A percentile compares a stretch with the other conserved stretches of the same genome.
phyloP scores from a whole-genome alignment of 2,113 vertebrate genomes.

The Myrmecophaga tridactyla region DNA sequence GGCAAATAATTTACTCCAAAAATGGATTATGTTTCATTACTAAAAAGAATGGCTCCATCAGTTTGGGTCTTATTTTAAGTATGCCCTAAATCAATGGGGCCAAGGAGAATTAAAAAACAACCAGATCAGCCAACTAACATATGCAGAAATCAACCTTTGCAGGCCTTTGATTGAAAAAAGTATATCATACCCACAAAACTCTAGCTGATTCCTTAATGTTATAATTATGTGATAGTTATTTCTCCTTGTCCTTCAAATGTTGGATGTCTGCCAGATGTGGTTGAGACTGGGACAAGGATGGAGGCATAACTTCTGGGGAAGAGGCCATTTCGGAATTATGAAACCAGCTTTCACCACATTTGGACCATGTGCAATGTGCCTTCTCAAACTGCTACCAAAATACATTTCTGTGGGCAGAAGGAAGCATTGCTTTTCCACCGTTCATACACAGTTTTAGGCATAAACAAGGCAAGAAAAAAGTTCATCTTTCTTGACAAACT shows the following conservation, averaged over 20 bases:
- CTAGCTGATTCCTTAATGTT: conserved; percentile 9
- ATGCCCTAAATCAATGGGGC: neutral
- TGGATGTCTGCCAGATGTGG: neutral
- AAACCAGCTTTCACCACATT: conserved; percentile 26
- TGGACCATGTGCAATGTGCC: neutral
- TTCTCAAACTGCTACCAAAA: neutral
- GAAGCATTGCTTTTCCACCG: neutral
- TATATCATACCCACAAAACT: conserved; percentile 27
- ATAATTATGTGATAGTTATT: neutral
- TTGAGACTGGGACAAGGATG: neutral
- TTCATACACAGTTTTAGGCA: neutral
- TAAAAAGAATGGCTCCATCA: neutral
- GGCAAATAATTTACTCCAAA: neutral
- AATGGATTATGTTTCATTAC: neutral
- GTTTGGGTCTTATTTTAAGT: conserved; percentile 8
- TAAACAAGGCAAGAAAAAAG: conserved; percentile 6
- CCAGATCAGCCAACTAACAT: neutral
- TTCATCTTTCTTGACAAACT: neutral
- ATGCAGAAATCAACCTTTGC: neutral
- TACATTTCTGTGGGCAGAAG: neutral
- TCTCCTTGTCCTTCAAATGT: neutral
- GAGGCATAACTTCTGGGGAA: neutral
- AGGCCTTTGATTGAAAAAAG: conserved; percentile 31
- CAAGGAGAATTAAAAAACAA: neutral
- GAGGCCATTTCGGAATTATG: conserved; percentile 28